Conservation (phyloP, 2,888 invertebrate genomes). For the Fissipunctia ypsillon region DNA sequence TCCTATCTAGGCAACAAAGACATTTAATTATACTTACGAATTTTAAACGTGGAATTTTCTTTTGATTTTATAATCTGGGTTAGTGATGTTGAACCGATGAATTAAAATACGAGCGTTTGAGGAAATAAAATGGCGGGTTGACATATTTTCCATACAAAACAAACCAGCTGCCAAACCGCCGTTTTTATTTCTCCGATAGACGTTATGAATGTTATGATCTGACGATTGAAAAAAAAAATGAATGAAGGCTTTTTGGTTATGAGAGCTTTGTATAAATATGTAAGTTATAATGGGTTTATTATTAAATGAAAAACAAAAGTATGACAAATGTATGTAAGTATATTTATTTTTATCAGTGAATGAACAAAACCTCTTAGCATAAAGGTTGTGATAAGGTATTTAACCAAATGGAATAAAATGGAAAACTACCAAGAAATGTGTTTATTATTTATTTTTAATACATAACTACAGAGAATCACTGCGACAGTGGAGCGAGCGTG, state of each 20-base stretch:
- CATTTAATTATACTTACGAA: background rate
- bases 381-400: conserved; percentile 38
- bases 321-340: conserved; percentile 43
- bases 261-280: background rate
- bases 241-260: background rate
- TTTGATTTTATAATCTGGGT: no score
- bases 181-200: background rate
- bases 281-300: conserved; percentile 4
- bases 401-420: conserved; percentile 52
- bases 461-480: conserved; percentile 88
- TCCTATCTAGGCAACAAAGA: background rate
- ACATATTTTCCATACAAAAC: background rate
- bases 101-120: background rate
- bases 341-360: conserved; percentile 56
- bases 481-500: conserved; percentile 74
- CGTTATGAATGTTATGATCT: no score
- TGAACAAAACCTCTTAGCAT: conserved; percentile 41
- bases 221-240: background rate
- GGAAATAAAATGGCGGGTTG: background rate
- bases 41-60: background rate
- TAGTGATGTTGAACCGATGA: background rate
- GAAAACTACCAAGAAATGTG: conserved; percentile 65
- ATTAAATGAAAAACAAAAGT: conserved; percentile 43
- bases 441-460: conserved; percentile 87
- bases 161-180: background rate